These are phyloP conservation scores for Taenioides sp. DNA, from an alignment of 2,797 vertebrate species.

Conservation along the genomic window DNA sequence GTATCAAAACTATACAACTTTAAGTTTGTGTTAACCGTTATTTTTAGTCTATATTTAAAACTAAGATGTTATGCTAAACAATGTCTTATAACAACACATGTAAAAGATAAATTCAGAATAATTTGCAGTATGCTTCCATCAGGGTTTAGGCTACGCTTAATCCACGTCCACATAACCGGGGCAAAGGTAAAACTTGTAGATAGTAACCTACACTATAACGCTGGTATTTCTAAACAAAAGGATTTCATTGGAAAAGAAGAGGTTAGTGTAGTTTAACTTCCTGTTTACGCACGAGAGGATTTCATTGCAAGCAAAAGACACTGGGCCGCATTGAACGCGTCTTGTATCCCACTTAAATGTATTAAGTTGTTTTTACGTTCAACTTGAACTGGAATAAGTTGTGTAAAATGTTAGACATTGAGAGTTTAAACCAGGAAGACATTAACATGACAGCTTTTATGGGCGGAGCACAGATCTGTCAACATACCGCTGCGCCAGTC, in stretches of 20 bases:
- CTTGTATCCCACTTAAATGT: background rate
- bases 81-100: background rate
- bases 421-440: slow-evolving; percentile 29
- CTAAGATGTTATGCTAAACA: background rate
- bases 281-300: slow-evolving; percentile 29
- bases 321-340: background rate
- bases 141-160: too few relatives aligned
- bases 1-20: background rate
- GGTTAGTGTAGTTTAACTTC: slow-evolving; percentile 25
- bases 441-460: background rate
- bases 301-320: background rate
- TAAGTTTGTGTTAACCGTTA: background rate
- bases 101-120: too few relatives aligned
- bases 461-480: slow-evolving; percentile 64
- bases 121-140: too few relatives aligned
- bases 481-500: slow-evolving; percentile 29
- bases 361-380: background rate
- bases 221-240: background rate
- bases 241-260: slow-evolving; percentile 7
- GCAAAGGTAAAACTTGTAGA: background rate
- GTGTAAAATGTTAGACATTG: background rate
- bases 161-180: too few relatives aligned
- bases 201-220: background rate
- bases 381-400: background rate
- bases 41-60: background rate